These are phyloP conservation scores for Drosophila mercatorum DNA, from an alignment of 2,888 invertebrate species.

Conservation along the genomic window DNA sequence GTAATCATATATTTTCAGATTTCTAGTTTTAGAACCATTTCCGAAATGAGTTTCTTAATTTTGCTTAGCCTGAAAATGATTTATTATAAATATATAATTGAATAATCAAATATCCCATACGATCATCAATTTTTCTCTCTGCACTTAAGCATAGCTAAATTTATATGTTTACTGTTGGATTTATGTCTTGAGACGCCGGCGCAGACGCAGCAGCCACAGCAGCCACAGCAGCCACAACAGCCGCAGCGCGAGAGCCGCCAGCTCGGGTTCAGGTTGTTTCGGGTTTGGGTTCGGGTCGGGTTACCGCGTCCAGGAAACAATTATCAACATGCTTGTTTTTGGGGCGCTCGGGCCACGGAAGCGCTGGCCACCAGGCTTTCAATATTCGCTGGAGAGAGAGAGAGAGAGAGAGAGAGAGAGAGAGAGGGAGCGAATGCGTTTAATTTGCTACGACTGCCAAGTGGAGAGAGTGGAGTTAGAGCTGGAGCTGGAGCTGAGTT, in stretches of 20 bases:
- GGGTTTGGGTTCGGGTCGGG: constrained; percentile 51
- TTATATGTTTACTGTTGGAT: constrained; percentile 79
- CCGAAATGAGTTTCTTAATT: background rate
- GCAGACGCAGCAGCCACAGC: constrained; percentile 40
- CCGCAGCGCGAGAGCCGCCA: constrained; percentile 25
- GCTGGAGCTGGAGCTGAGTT: constrained; percentile 31
- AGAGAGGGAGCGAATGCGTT: constrained; percentile 55
- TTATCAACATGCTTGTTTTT: constrained; percentile 77
- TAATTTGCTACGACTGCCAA: constrained; percentile 54
- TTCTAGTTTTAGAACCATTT: too few relatives aligned
- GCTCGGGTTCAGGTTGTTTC: constrained; percentile 57
- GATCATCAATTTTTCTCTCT: constrained; percentile 49
- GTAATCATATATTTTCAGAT: too few relatives aligned
- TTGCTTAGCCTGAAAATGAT: background rate
- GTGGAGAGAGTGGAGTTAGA: background rate
- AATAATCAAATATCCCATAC: constrained; percentile 13
- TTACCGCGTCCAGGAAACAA: constrained; percentile 78
- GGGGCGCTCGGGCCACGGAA: constrained; percentile 64
- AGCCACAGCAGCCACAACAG: too few relatives aligned
- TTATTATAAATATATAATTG: constrained; percentile 13
- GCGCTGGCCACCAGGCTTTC: constrained; percentile 61
- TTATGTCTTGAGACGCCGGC: constrained; percentile 74
- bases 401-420: constrained; percentile 19
- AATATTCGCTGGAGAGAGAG: constrained; percentile 4
- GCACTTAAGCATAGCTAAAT: constrained; percentile 67